Conservation (phyloP, 1,140 invertebrate genomes). For the Megalonaias nervosa region DNA sequence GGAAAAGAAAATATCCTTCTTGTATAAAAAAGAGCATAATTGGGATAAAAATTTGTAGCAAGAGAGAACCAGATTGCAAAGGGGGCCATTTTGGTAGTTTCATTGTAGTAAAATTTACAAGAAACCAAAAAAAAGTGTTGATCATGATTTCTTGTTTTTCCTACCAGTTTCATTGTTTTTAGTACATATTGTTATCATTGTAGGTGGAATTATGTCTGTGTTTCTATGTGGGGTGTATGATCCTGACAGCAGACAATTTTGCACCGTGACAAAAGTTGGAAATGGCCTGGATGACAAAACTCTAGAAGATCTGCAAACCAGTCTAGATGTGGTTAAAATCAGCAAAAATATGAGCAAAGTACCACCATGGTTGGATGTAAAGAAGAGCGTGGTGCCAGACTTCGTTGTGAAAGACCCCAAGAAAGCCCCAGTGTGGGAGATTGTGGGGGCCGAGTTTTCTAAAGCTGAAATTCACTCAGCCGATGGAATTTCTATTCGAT, state of each 20-base stretch:
- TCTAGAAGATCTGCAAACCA: constrained; percentile 82
- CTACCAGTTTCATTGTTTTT: background rate
- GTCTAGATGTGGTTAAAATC: constrained; percentile 88
- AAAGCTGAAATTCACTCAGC: constrained; percentile 90
- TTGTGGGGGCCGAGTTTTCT: constrained; percentile 93
- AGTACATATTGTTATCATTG: background rate
- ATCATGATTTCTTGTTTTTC: background rate
- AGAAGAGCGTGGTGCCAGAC: constrained; percentile 88
- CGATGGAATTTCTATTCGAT: constrained; percentile 92
- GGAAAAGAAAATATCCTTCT: no score
- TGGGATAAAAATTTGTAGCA: no score
- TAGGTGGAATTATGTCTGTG: constrained; percentile 90
- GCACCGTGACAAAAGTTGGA: constrained; percentile 88
- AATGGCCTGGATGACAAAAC: constrained; percentile 89
- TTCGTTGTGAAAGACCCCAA: constrained; percentile 89
- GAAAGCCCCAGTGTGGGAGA: constrained; percentile 92
- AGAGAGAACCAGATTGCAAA: no score
- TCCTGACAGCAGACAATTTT: constrained; percentile 79
- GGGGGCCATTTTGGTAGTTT: no score
- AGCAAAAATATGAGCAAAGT: constrained; percentile 73
- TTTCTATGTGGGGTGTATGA: constrained; percentile 95
- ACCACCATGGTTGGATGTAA: constrained; percentile 87
- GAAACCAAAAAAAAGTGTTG: background rate
- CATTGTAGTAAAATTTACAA: no score
- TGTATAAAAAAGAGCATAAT: no score